These are phyloP conservation scores for Drosophila murphyi DNA, from an alignment of 1,140 invertebrate genomes.

Conservation along the genomic window DNA sequence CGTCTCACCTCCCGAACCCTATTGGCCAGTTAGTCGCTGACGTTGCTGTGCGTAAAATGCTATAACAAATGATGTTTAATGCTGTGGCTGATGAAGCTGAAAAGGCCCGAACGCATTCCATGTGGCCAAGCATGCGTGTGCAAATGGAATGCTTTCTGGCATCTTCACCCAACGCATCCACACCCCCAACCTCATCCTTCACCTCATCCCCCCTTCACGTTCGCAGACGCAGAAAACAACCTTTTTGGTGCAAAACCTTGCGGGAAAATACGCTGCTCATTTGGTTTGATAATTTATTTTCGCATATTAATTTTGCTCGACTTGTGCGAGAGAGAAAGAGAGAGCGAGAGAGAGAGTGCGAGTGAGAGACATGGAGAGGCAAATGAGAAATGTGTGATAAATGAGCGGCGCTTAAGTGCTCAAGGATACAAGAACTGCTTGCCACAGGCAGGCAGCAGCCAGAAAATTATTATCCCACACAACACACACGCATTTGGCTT, in stretches of 20 bases:
- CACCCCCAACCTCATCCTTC: not conserved
- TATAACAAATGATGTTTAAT: slow-evolving; percentile 68
- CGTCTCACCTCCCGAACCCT: not conserved
- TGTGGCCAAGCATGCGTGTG: slow-evolving; percentile 68
- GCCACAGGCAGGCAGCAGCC: slow-evolving; percentile 18
- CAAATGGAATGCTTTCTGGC: slow-evolving; percentile 50
- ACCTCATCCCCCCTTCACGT: slow-evolving; percentile 4
- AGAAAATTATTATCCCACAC: slow-evolving; percentile 71
- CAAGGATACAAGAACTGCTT: slow-evolving; percentile 31
- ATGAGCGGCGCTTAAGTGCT: slow-evolving; percentile 74
- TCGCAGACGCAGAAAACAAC: slow-evolving; percentile 12
- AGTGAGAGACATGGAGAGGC: slow-evolving; percentile 13
- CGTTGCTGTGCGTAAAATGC: slow-evolving; percentile 51
- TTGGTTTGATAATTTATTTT: slow-evolving; percentile 83
- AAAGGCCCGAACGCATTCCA: slow-evolving; percentile 60
- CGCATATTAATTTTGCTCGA: slow-evolving; percentile 77
- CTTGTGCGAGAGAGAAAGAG: slow-evolving; percentile 41
- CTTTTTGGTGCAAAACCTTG: slow-evolving; percentile 17
- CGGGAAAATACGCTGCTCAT: slow-evolving; percentile 65
- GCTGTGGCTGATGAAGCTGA: slow-evolving; percentile 77
- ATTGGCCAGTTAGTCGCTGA: slow-evolving; percentile 54
- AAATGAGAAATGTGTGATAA: slow-evolving; percentile 82
- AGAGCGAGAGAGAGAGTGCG: not conserved
- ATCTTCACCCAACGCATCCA: not conserved
- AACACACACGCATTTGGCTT: slow-evolving; percentile 21